phyloP scores from a whole-genome alignment of 35 echinoderm and acorn worm genomes.

The Anneissia japonica region DNA sequence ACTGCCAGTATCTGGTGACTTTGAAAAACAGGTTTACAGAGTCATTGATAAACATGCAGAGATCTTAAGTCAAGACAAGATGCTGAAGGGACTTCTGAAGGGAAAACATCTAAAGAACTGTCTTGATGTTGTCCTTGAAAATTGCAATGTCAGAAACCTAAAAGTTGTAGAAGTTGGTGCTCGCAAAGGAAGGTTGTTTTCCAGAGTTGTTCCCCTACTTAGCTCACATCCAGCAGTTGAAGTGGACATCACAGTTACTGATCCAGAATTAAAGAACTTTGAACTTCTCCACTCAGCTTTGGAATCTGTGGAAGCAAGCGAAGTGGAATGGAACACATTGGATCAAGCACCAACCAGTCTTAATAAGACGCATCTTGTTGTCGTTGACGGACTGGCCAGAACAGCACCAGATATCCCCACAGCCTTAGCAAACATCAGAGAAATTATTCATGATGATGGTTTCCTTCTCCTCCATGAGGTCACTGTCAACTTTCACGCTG shows the following conservation, averaged over 20 bases:
- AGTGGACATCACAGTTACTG: conserved; percentile 47
- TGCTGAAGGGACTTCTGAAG: conserved; percentile 39
- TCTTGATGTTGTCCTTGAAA: conserved; percentile 69
- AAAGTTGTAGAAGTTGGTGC: conserved; percentile 78
- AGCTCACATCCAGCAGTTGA: conserved; percentile 58
- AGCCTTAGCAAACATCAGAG: conserved; percentile 39
- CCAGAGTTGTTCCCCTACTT: conserved; percentile 39
- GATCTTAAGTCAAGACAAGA: conserved; percentile 45
- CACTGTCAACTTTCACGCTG: conserved; percentile 29
- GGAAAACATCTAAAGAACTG: conserved; percentile 56
- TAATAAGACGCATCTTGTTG: conserved; percentile 37
- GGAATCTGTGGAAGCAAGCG: conserved; percentile 38
- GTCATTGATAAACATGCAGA: conserved; percentile 24
- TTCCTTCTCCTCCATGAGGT: conserved; percentile 76
- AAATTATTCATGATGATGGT: conserved; percentile 32
- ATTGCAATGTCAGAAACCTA: conserved; percentile 23
- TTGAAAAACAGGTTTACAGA: conserved; percentile 11
- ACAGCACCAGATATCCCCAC: conserved; percentile 35
- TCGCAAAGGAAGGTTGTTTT: conserved; percentile 39
- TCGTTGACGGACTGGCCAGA: conserved; percentile 39
- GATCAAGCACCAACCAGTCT: conserved; percentile 41
- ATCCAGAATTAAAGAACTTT: conserved; percentile 33
- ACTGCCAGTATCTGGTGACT: conserved; percentile 15
- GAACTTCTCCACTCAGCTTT: conserved; percentile 26
- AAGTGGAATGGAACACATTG: conserved; percentile 43